Conservation (phyloP, 2,797 vertebrate genomes). For the Semotilus atromaculatus region DNA sequence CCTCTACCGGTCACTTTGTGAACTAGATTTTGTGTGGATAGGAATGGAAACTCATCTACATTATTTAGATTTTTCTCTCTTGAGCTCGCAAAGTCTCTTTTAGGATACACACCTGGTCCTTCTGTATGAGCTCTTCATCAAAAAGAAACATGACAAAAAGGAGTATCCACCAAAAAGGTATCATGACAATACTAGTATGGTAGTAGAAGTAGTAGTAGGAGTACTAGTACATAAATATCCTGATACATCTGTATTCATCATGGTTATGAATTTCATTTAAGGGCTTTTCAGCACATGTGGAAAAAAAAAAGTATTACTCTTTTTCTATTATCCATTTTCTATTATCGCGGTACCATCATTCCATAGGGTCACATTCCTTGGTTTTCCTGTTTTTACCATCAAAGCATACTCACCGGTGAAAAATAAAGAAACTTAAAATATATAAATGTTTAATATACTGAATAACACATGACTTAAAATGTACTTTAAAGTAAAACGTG, state of each 20-base stretch:
- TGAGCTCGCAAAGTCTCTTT: constrained; percentile 6
- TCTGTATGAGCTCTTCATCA: background rate
- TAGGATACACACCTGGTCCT: constrained; percentile 4
- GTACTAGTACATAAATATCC: background rate
- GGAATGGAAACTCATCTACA: constrained; percentile 7
- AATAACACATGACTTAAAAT: background rate
- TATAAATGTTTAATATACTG: background rate
- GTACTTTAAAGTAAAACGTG: background rate
- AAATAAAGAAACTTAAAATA: background rate
- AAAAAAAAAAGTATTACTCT: no score
- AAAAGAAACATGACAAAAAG: background rate
- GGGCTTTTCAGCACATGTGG: background rate
- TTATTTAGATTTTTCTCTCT: background rate
- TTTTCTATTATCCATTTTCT: background rate
- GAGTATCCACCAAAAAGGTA: background rate
- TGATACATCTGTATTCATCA: background rate
- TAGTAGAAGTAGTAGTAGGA: background rate
- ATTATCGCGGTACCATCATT: background rate
- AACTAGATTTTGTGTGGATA: background rate
- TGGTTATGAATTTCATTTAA: background rate
- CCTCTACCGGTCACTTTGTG: background rate
- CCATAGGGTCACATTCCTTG: background rate
- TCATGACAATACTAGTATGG: background rate
- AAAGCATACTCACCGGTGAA: background rate
- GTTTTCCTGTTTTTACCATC: background rate